phyloP scores from a whole-genome alignment of 2,888 invertebrate genomes.

The Stenotaenia linearis region DNA sequence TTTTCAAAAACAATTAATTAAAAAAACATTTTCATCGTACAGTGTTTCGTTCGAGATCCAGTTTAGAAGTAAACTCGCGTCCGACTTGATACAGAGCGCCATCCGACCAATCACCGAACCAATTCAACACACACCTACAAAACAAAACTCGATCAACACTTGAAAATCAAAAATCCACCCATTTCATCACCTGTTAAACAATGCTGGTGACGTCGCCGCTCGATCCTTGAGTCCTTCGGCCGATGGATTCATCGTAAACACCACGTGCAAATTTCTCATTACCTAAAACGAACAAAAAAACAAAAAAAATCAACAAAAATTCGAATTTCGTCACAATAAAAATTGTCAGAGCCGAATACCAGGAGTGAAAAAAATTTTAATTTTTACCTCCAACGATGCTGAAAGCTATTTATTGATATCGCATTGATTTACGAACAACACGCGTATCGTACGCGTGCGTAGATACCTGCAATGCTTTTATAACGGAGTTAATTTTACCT shows the following conservation, averaged over 20 bases:
- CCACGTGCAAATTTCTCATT: conserved; percentile 98
- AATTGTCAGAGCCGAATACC: neutral
- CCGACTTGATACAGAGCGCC: conserved; percentile 91
- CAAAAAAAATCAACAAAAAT: neutral
- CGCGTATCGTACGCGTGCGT: neutral
- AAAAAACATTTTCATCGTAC: conserved; percentile 32
- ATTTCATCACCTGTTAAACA: conserved; percentile 96
- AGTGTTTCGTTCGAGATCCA: conserved; percentile 81
- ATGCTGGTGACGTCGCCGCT: conserved; percentile 96
- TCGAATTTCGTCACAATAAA: neutral
- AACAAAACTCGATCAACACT: no score
- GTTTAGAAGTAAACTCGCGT: conserved; percentile 89
- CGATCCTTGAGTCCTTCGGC: conserved; percentile 96
- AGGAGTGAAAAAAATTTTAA: neutral
- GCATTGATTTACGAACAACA: neutral
- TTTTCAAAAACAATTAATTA: neutral
- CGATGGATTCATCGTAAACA: conserved; percentile 99
- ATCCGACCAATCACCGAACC: conserved; percentile 99
- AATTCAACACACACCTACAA: conserved; percentile 82
- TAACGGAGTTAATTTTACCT: conserved; percentile 44
- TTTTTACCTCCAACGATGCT: neutral
- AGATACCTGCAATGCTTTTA: neutral
- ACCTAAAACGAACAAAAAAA: conserved; percentile 61
- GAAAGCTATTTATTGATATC: neutral
- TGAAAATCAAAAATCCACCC: no score